Evolutionary conservation across 2,113 vertebrate species (phyloP), one percentile per base, ranked within the genome.

Genomic region (Aleadryas rufinucha): DNA sequence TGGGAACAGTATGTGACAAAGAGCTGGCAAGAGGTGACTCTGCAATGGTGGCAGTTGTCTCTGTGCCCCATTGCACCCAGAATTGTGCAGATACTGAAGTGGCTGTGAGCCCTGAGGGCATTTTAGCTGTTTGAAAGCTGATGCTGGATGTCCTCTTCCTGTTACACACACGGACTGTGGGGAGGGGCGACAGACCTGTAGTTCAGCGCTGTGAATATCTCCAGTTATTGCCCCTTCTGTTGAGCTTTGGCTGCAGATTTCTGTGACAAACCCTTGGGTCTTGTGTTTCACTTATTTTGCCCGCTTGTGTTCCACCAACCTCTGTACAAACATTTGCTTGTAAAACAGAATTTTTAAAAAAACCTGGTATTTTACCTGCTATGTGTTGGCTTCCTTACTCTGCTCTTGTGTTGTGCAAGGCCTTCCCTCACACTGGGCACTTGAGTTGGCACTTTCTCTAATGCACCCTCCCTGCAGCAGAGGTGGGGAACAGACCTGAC

Each of bases 311-410:
- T 56, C 78, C 64, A 53, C 72, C 83, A 68, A 49, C 37, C 52
- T 94, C 93, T 96, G 93, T 96, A 92, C 72, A 90, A 94, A 94
- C 68, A 57, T 27, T 37, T 44, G 87, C 92, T 83, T 96, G 88
- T 97, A 95, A 97, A 95, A 89, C 54, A 35, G 81, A 91, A 23
- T 76, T 60, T 96, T 74, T 13, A 8, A 50, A 56, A 87, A 92
- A 93, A n/a, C 0, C 45, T 75, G 83, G 56, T 93, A 89, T 94
- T 95, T 95, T 96, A 89, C 57, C 45, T 84, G 0, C 47, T 50
- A 45, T 39, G 83, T 95, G 44, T 89, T 94, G 84, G 61, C 76
- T 94, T 90, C 80, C 57, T 95, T 90, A 70, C 79, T 71, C 5
- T 57, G 57, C 24, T 87, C 37, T 59, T 27, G 33, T 64, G 17